Base-by-base conservation (phyloP, 92 coral and sea anemone species). In the Porites evermanni region DNA sequence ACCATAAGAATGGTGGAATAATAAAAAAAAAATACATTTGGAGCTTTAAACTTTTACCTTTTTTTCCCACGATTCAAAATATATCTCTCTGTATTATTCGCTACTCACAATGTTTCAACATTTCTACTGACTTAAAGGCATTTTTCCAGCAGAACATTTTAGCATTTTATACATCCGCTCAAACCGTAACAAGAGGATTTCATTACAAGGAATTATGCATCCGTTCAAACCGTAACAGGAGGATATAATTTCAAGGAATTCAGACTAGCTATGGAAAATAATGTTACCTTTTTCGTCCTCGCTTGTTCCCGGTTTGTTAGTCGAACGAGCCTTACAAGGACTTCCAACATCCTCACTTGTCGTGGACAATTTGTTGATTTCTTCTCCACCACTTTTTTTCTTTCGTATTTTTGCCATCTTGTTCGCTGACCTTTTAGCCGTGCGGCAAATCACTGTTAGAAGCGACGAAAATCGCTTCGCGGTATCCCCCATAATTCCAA, bases 401-500 rank as follows among this genome's bases (percentile, higher is more conserved):
- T 90, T 88, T 24, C 98, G 86, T 66, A 94, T 94, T 81, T 87
- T 92, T 32, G 96, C 93, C 50, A 94, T 92, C 74, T 78, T 94
- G 71, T 91, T 94, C 14, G 92, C 98, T 20, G 98, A 94, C 64
- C 90, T 90, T 56, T 93, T 94, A 7, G 98, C 98, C 29, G 98
- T 94, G 53, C 95, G 91, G 77, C 95, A 94, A 26, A 94, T 94
- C 7, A 94, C 91, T 1, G 95, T 88, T 12, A 94, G 67, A 23
- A 94, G 90, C 18, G 94, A 59, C 11, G 96, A 91, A 67, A 94
- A 93, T 1, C 93, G 91, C 19, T 82, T 90, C 2, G 91, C 78
- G 1, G 91, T 90, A 51, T 90, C 93, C 4, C 88, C 85, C 93
- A 90, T 90, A 21, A 74, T 72, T 13, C 80, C 87, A 63, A 17